Conservation (phyloP, 2,113 vertebrate species). For the Albula goreensis region DNA sequence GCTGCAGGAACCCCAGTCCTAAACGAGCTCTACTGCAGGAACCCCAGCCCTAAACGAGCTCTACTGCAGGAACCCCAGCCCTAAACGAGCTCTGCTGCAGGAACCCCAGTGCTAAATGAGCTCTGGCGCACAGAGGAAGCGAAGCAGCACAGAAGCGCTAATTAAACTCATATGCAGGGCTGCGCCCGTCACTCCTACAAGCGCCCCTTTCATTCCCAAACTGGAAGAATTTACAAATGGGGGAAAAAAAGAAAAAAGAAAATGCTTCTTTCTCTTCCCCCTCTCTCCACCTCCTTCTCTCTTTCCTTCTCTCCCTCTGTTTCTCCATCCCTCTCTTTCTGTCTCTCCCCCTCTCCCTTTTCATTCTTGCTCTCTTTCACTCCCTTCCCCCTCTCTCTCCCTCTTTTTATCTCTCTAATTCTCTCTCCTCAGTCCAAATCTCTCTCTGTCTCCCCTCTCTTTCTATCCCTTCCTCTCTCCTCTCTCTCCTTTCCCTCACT, state of each 20-base stretch:
- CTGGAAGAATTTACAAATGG: background rate
- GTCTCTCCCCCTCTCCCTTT: background rate
- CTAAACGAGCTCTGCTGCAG: background rate
- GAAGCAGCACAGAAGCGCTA: conserved; percentile 32
- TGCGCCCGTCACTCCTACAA: background rate
- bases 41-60: background rate
- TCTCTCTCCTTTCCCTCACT: background rate
- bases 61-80: background rate
- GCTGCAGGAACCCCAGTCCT: background rate
- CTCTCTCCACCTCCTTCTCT: background rate
- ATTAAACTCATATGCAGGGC: conserved; percentile 42
- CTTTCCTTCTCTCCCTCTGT: background rate
- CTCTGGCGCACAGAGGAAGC: conserved; percentile 26
- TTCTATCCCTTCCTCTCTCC: background rate
- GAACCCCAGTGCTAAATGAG: conserved; percentile 38
- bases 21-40: background rate
- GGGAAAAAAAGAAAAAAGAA: background rate
- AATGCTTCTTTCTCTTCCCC: background rate
- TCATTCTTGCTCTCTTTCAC: no score
- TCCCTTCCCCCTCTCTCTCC: background rate
- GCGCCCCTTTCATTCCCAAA: background rate
- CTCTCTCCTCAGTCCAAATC: background rate
- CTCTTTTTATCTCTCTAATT: background rate
- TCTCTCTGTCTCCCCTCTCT: background rate
- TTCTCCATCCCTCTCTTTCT: no score